Evolutionary conservation across 2,888 invertebrate genomes (phyloP), one percentile per base, ranked within the genome.

Genomic region (Scaptodrosophila latifasciaeformis): DNA sequence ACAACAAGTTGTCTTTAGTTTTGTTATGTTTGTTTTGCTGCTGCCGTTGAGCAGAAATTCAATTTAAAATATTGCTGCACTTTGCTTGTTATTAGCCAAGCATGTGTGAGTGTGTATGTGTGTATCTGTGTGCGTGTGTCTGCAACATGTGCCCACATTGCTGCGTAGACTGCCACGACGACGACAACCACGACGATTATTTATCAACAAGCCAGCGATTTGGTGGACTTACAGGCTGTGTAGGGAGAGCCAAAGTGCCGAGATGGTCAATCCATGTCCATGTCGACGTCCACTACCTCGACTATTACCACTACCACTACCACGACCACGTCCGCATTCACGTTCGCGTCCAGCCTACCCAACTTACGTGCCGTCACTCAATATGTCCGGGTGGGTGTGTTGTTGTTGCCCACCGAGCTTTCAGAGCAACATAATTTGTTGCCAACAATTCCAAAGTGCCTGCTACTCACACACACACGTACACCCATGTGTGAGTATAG

Each of bases 41-140:
- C 59, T 55, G 62, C 63, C n/a, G 24, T 3, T 24, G 24, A 42
- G 46, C 39, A 59, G 62, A 80, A 79, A 81, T 74, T 82, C 75
- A 81, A 82, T 79, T 82, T 82, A 75, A 75, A 79, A 81, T 79
- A 82, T 81, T 81, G 67, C 81, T 76, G 80, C 81, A 81, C 79
- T 78, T 75, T 71, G 52, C 49, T 17, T 48, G 49, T 37, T 52
- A 49, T 43, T 45, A 37, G 65, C 64, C 56, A 21, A 12, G 45
- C 54, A 57, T 60, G 55, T 34, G 4, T 21, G 13, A 35, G 30
- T 19, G n/a, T 46, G 10, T n/a, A 7, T 45, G 31, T 45, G 21
- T 47, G 19, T 18, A 6, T 34, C 7, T n/a, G 46, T 21, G n/a
- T 46, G 46, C 15, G 35, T 35, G 35, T 35, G 12, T 12, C 59